These are phyloP conservation scores for Lottia scabra DNA, from an alignment of 2,888 invertebrate genomes.

Conservation along the genomic window DNA sequence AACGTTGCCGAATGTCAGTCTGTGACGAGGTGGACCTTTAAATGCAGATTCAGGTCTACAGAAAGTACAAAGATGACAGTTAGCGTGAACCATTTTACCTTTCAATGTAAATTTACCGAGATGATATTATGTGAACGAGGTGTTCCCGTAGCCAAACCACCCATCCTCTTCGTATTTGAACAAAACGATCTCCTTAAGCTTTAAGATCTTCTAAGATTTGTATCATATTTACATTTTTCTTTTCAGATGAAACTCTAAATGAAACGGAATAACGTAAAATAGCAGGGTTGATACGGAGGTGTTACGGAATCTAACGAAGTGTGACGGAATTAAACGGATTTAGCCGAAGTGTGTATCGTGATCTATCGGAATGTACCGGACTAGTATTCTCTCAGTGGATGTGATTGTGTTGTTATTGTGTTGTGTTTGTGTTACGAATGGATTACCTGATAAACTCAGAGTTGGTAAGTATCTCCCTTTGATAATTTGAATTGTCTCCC, in stretches of 20 bases:
- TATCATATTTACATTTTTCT: background rate
- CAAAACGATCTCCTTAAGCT: too few species aligned
- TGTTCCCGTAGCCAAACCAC: too few species aligned
- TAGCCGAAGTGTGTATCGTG: background rate
- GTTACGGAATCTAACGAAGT: background rate
- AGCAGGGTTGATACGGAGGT: background rate
- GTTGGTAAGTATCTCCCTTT: background rate
- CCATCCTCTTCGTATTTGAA: too few species aligned
- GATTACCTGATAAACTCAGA: background rate
- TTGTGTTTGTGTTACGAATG: background rate
- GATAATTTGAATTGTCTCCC: too few species aligned
- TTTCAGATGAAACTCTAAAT: background rate
- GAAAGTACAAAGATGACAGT: too few species aligned
- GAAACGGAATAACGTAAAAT: background rate
- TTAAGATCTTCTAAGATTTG: background rate
- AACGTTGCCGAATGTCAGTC: too few species aligned
- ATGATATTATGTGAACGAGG: too few species aligned
- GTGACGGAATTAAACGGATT: background rate
- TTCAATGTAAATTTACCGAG: too few species aligned
- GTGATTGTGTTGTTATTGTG: background rate
- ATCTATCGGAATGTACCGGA: conserved; percentile 4
- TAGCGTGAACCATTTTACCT: too few species aligned
- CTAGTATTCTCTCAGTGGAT: background rate
- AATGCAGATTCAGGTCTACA: too few species aligned
- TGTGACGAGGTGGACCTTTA: too few species aligned